Base-by-base conservation (phyloP, 2,888 invertebrate species). In the Ornithoptera alexandrae region DNA sequence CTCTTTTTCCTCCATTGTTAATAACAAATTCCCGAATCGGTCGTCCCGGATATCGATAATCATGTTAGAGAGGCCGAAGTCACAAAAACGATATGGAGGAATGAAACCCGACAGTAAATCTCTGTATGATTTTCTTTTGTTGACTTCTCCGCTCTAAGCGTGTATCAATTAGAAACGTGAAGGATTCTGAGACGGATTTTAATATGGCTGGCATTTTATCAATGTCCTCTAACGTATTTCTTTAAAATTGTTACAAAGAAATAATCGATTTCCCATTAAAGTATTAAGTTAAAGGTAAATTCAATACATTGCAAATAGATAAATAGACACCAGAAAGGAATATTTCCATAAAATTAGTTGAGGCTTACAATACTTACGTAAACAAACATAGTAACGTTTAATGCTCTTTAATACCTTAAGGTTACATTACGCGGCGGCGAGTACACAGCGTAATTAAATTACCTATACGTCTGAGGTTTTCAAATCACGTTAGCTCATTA, bases 11-110 rank as follows among this genome's bases (percentile, higher is more conserved):
- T 58, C 75, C 79, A 81, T 86, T 87, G 83, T 88, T 86, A 85
- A 84, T 86, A 85, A 83, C 77, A 78, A 81, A 81, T 77, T 79
- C 77, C 78, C 79, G 82, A 84, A 82, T 83, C 79, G 81, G 78
- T 75, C 89, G 87, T 91, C 88, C 92, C 92, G 92, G 92, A 92
- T 90, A 92, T 92, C 86, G 85, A 79, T 84, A 85, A 92, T 92
- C 89, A 89, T 75, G 78, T 77, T 76, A 77, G 85, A 79, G 86
- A 88, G 87, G 89, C 81, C 74, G 79, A 81, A 79, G 72, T 75
- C 72, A 82, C 82, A 85, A 88, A 84, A 84, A 83, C 78, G 73
- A 72, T 72, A 77, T 74, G 69, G 74, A 69, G 76, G 76, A 77
- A 77, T 79, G 78, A 78, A 68, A 72, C 73, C 78, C 80, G 81